phyloP scores from a whole-genome alignment of 92 coral and sea anemone genomes.

The Desmophyllum pertusum region DNA sequence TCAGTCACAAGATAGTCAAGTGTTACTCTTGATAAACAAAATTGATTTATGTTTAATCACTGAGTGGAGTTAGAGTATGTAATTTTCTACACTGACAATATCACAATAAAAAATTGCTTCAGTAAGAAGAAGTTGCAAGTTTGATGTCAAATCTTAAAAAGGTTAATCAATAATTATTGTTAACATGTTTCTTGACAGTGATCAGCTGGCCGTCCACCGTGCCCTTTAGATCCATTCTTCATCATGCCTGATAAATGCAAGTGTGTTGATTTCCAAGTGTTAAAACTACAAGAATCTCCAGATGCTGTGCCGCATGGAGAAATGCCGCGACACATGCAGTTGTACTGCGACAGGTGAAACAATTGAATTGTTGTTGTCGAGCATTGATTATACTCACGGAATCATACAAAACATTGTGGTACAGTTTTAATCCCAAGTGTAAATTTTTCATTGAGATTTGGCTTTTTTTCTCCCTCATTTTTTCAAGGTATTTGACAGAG shows the following conservation, averaged over 20 bases:
- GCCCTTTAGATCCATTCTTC: constrained; percentile 95
- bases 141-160: background rate
- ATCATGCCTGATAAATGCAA: constrained; percentile 99
- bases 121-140: background rate
- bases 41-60: no score
- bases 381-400: background rate
- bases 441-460: background rate
- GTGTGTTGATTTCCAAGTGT: constrained; percentile 97
- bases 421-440: background rate
- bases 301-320: constrained; percentile 99
- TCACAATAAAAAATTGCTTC: no score
- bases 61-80: no score
- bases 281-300: constrained; percentile 95
- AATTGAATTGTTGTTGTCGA: background rate
- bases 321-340: constrained; percentile 99
- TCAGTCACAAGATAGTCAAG: no score
- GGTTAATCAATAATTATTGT: background rate
- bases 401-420: background rate
- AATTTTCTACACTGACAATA: no score
- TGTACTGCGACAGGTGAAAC: constrained; percentile 92
- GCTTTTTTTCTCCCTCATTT: background rate
- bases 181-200: constrained; percentile 41
- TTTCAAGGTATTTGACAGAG: constrained; percentile 85
- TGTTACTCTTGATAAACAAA: no score
- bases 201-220: constrained; percentile 97